Evolutionary conservation across 2,888 invertebrate genomes (phyloP), one percentile per base, ranked within the genome.

Genomic region (Leptura quadrifasciata): DNA sequence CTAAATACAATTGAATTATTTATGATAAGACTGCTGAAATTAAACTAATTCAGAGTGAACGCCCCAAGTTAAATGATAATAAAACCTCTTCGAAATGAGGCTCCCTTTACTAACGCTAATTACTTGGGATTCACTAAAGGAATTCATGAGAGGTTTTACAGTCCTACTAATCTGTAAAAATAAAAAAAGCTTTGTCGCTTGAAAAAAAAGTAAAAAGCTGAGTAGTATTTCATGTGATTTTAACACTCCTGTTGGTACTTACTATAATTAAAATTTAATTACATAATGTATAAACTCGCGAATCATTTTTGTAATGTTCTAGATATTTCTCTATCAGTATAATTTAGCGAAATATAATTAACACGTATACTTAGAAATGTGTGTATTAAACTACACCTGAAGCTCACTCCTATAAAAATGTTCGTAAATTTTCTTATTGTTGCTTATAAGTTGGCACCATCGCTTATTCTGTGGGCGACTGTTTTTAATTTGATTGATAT

Each of bases 1-100:
- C 39, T 39, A 39, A 39, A 39, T 31, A 1, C 12, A 39, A 1
- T 2, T 2, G 39, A 39, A 39, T 39, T 39, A 39, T 39, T 39
- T 15, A 39, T 39, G 39, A 15, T 12, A 27, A 24, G 27, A 9
- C 61, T 18, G 17, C 61, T 8, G 12, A 39, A 18, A 15, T 39
- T 63, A 39, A 63, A 39, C 18, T 63, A 63, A 63, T 63, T 63
- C 20, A 12, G 39, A 20, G 39, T 18, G 10, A 63, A 39, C 18
- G 31, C 20, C 63, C 63, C 12, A 39, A 17, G 39, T 21, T 39
- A 39, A 39, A 18, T 20, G 39, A 63, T 39, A 63, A 63, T 39
- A 39, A 61, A 63, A 63, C 63, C 20, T 63, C 39, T 39, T 39
- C 18, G 12, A 63, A 63, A 63, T 39, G 63, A 63, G 39, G 1